These are phyloP conservation scores for Sphenodon punctatus DNA, from an alignment of 2,797 vertebrate species.

Conservation along the genomic window DNA sequence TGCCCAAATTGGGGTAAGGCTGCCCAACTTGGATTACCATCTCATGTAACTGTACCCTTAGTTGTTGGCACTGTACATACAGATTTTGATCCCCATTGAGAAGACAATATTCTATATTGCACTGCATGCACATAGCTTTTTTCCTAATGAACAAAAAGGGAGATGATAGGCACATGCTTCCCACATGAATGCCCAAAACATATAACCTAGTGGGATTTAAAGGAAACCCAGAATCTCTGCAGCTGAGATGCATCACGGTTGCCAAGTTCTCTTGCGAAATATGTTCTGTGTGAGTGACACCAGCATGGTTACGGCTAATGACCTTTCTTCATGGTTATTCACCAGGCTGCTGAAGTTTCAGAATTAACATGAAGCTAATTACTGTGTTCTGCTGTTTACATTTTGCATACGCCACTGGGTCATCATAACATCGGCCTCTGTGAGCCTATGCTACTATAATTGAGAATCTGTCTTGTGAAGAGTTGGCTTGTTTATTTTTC, in stretches of 20 bases:
- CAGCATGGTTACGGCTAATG: conserved; percentile 82
- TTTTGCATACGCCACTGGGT: conserved; percentile 86
- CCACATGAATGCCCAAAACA: neutral
- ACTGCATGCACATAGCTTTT: neutral
- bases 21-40: no score
- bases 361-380: conserved; percentile 89
- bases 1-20: no score
- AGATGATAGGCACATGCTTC: fast-evolving
- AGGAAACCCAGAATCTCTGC: conserved; percentile 39
- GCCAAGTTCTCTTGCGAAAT: conserved; percentile 57
- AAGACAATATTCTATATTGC: neutral
- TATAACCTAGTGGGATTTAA: neutral
- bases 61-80: no score
- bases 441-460: conserved; percentile 62
- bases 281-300: conserved; percentile 73
- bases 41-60: no score
- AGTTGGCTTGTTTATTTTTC: conserved; percentile 75
- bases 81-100: neutral
- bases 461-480: conserved; percentile 69
- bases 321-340: conserved; percentile 82
- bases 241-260: conserved; percentile 56
- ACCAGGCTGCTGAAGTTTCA: conserved; percentile 79
- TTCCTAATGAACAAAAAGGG: neutral
- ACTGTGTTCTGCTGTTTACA: conserved; percentile 89
- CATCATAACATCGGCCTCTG: conserved; percentile 86